phyloP scores from a whole-genome alignment of 1,140 invertebrate genomes.

The Orius insidiosus region DNA sequence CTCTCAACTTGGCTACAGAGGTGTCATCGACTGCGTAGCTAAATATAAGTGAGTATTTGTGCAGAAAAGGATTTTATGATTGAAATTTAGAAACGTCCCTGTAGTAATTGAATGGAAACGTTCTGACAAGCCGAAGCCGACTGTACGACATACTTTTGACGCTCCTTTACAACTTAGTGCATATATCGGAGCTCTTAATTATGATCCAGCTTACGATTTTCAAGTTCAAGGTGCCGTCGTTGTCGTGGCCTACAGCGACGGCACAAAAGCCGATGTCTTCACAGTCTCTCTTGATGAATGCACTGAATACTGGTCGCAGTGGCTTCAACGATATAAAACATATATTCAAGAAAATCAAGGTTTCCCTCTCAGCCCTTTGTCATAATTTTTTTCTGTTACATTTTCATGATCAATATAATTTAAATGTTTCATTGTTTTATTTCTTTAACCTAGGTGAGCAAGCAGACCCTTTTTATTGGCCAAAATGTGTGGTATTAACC shows the following conservation, averaged over 20 bases:
- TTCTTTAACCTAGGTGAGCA: too few species aligned
- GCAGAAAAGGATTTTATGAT: too few species aligned
- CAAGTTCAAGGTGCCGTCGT: constrained; percentile 33
- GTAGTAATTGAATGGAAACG: constrained; percentile 72
- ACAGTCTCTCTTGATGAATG: constrained; percentile 28
- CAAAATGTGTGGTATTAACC: too few species aligned
- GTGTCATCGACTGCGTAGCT: constrained; percentile 57
- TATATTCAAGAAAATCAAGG: too few species aligned
- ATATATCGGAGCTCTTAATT: constrained; percentile 60
- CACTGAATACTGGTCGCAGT: constrained; percentile 32
- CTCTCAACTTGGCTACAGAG: constrained; percentile 44
- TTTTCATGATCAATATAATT: too few species aligned
- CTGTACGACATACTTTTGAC: constrained; percentile 46
- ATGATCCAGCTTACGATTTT: constrained; percentile 36
- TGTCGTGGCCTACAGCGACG: constrained; percentile 41
- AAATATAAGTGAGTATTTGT: constrained; percentile 45
- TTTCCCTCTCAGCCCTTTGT: too few species aligned
- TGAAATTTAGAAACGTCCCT: constrained; percentile 36
- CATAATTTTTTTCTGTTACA: too few species aligned
- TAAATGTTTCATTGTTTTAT: too few species aligned
- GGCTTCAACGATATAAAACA: constrained; percentile 4
- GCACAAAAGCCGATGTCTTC: constrained; percentile 35
- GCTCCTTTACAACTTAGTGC: constrained; percentile 60
- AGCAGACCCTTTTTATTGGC: too few species aligned
- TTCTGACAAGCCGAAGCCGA: constrained; percentile 45